These are phyloP conservation scores for Glossophaga mutica DNA, from an alignment of 2,797 vertebrate genomes.

Conservation along the genomic window DNA sequence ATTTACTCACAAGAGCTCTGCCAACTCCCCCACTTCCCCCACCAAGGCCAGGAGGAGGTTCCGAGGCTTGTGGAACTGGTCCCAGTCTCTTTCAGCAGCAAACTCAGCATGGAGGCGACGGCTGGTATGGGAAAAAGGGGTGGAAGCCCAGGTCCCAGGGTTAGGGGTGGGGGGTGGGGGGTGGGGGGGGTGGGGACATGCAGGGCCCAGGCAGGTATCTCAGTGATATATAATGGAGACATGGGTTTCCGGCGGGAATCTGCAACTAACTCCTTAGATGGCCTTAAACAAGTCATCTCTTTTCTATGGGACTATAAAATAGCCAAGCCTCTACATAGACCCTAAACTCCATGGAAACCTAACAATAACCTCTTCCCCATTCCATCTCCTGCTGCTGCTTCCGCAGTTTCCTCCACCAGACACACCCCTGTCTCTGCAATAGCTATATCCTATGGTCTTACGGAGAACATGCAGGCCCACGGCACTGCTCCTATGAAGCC, in stretches of 20 bases:
- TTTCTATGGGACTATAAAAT: neutral
- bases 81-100: conserved; percentile 91
- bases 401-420: neutral
- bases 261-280: neutral
- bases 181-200: neutral
- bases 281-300: neutral
- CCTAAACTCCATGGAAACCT: neutral
- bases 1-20: conserved; percentile 89
- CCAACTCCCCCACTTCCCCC: conserved; percentile 92
- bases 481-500: neutral
- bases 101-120: conserved; percentile 89
- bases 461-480: neutral
- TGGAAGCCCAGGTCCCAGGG: neutral
- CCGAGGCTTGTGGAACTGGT: conserved; percentile 91
- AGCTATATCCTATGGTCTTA: neutral
- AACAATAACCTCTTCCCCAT: neutral
- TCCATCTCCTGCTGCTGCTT: neutral
- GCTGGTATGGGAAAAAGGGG: conserved; percentile 50
- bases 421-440: neutral
- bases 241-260: neutral
- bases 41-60: conserved; percentile 92
- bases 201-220: neutral
- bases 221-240: neutral
- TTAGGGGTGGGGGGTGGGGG: too few relatives aligned
- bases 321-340: neutral